Evolutionary conservation across 2,113 vertebrate species (phyloP).

Genomic region (Eurypyga helias): DNA sequence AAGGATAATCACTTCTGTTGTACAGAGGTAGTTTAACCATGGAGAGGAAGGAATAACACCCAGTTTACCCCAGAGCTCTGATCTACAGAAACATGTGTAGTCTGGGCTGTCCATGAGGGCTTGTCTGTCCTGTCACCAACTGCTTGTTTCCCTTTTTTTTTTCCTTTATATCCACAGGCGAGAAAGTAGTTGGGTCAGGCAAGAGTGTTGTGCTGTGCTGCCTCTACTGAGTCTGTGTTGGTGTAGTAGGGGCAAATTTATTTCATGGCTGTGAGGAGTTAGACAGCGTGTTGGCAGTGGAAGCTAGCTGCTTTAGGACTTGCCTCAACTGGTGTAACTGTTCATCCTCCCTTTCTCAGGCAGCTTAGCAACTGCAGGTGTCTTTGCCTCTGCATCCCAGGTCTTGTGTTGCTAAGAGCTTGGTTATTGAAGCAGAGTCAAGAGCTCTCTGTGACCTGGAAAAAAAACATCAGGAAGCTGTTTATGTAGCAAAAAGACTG

Average conservation of each 20-base stretch:
- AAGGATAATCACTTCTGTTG: neutral
- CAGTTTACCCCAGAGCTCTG: neutral
- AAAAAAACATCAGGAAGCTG: neutral
- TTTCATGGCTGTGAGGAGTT: neutral
- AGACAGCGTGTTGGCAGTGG: neutral
- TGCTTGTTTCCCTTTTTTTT: neutral
- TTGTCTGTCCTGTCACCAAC: neutral
- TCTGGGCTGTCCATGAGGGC: accelerated
- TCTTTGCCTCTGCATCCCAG: neutral
- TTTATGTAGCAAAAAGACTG: neutral
- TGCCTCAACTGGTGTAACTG: neutral
- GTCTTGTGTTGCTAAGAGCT: neutral
- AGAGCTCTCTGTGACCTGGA: neutral
- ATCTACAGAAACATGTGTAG: neutral
- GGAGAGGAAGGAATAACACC: neutral
- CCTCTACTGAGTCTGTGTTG: neutral
- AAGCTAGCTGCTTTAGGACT: neutral
- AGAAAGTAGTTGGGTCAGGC: neutral
- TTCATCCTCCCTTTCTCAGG: neutral
- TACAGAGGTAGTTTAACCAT: neutral
- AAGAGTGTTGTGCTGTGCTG: neutral
- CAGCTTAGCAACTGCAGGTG: neutral
- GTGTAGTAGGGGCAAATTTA: neutral
- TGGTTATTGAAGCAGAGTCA: neutral
- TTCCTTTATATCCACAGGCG: neutral